A percentile compares a stretch with the other conserved stretches of the same genome.
phyloP scores from a whole-genome alignment of 2,113 vertebrate genomes.

The Triplophysa siluroides region DNA sequence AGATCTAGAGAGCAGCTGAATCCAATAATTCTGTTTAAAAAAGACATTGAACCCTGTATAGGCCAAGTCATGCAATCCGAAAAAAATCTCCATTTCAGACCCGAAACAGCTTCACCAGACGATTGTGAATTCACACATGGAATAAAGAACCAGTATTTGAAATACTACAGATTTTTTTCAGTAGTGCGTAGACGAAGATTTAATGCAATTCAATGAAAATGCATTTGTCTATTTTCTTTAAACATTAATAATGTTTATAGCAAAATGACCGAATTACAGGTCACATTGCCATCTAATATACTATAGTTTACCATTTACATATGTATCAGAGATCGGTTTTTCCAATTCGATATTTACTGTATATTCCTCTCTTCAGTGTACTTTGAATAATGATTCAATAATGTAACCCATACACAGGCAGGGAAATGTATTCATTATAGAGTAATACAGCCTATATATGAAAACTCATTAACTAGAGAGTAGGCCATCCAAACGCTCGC shows the following conservation, averaged over 20 bases:
- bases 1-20: neutral
- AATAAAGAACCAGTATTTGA: neutral
- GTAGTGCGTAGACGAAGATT: neutral
- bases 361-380: neutral
- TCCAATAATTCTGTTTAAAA: conserved; percentile 13
- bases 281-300: neutral
- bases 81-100: neutral
- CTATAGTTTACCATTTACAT: neutral
- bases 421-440: neutral
- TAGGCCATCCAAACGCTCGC: neutral
- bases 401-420: neutral
- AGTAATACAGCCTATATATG: neutral
- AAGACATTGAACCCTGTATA: neutral
- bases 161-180: neutral
- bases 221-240: neutral
- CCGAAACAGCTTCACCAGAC: neutral
- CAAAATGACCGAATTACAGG: neutral
- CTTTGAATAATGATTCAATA: neutral
- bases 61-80: neutral
- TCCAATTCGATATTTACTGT: neutral
- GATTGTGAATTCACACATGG: neutral
- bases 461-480: conserved; percentile 1
- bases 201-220: neutral
- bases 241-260: conserved; percentile 3
- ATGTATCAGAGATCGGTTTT: conserved; percentile 1